These are phyloP conservation scores for Rattus rattus DNA, from an alignment of 2,113 vertebrate species.

Conservation along the genomic window DNA sequence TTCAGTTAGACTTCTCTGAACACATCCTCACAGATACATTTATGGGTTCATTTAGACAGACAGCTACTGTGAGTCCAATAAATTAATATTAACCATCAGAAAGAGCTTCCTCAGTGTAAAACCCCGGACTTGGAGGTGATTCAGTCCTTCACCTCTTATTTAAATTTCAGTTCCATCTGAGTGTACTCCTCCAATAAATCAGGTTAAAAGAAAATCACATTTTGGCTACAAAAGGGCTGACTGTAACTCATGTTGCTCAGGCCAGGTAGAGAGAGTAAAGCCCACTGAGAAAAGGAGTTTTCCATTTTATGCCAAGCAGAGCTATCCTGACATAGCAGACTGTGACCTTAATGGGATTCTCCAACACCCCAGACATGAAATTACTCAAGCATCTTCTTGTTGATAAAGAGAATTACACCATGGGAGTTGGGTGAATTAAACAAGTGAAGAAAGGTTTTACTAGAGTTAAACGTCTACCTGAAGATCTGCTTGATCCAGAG, in stretches of 20 bases:
- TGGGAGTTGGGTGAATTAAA: background rate
- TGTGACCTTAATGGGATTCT: no score
- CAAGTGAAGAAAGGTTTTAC: background rate
- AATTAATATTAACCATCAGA: background rate
- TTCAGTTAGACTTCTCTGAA: background rate
- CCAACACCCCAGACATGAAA: background rate
- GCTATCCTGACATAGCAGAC: no score
- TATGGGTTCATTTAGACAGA: background rate
- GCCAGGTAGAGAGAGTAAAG: no score
- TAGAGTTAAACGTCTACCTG: background rate
- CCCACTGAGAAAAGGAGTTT: no score
- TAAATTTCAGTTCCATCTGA: background rate
- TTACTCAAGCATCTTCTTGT: background rate
- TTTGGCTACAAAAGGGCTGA: no score
- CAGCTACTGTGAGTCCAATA: background rate
- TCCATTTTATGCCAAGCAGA: no score
- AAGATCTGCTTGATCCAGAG: background rate
- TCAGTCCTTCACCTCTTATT: background rate
- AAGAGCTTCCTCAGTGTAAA: background rate
- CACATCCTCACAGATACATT: background rate
- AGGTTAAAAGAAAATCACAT: constrained; percentile 38
- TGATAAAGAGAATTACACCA: background rate
- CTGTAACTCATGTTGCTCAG: no score
- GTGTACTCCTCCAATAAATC: constrained; percentile 30
- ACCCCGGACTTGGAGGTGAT: background rate